Percentiles rank a stretch among this genome's conserved stretches.
Conservation (phyloP, 2,113 vertebrate genomes). For the Turnix velox region DNA sequence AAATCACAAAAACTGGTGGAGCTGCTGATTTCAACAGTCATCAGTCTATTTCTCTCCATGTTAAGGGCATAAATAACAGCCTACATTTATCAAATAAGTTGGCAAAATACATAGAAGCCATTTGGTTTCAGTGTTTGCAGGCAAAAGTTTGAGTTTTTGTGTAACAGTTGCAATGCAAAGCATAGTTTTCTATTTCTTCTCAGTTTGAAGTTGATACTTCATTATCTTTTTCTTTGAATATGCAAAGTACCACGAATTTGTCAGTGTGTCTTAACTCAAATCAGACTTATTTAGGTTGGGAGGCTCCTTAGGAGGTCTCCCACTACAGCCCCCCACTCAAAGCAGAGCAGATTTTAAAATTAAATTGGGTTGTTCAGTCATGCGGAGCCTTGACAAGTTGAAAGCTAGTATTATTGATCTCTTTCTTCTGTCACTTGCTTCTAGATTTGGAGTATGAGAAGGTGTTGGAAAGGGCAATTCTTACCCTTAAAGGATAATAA, state of each 20-base stretch:
- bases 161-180: background rate
- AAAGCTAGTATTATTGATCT: fast-evolving
- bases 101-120: background rate
- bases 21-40: background rate
- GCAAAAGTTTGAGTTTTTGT: background rate
- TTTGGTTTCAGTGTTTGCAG: background rate
- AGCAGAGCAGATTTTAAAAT: background rate
- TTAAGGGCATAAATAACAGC: background rate
- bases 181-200: background rate
- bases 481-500: background rate
- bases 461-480: background rate
- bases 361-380: background rate
- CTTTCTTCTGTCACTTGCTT: background rate
- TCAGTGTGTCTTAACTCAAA: background rate
- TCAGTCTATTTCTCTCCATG: background rate
- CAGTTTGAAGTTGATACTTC: background rate
- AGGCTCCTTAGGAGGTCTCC: background rate
- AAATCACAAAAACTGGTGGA: background rate
- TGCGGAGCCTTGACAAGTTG: background rate
- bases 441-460: background rate
- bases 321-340: background rate
- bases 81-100: background rate
- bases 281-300: background rate
- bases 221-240: background rate
- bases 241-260: background rate